Evolutionary conservation across 2,888 invertebrate species (phyloP).

Genomic region (Drosophila paucipuncta): DNA sequence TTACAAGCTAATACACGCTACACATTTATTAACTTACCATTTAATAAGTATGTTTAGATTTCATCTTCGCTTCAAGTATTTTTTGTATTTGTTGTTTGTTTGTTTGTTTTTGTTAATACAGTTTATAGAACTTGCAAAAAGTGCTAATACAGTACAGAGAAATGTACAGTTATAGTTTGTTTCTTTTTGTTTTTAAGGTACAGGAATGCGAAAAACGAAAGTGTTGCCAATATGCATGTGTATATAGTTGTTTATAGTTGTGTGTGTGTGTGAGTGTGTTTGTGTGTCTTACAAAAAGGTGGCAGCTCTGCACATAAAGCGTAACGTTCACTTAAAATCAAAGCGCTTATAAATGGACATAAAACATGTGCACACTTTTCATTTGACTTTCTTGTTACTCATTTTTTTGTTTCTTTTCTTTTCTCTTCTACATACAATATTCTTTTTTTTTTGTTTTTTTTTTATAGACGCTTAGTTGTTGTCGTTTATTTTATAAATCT

Average conservation of each 20-base stretch:
- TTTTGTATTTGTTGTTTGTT: conserved; percentile 32
- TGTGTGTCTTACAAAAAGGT: conserved; percentile 63
- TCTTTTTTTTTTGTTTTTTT: conserved; percentile 14
- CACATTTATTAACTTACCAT: conserved; percentile 76
- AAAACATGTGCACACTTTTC: conserved; percentile 60
- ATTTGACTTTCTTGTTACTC: conserved; percentile 23
- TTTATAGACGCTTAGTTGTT: conserved; percentile 38
- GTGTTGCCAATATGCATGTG: conserved; percentile 64
- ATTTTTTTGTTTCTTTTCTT: conserved; percentile 13
- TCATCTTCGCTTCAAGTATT: conserved; percentile 23
- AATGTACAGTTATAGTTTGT: conserved; percentile 70
- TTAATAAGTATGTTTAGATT: conserved; percentile 64
- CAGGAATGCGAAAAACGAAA: conserved; percentile 79
- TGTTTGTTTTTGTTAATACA: conserved; percentile 40
- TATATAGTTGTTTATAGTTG: conserved; percentile 14
- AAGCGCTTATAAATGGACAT: conserved; percentile 69
- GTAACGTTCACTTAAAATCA: conserved; percentile 73
- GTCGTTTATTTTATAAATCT: conserved; percentile 57
- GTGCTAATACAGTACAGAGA: conserved; percentile 69
- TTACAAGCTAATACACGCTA: conserved; percentile 74
- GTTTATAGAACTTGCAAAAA: conserved; percentile 73
- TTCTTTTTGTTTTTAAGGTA: conserved; percentile 64
- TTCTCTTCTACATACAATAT: conserved; percentile 53
- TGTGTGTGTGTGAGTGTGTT: conserved; percentile 5
- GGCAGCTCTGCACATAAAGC: conserved; percentile 76